Percentiles rank a stretch among this genome's conserved stretches.
These are phyloP conservation scores for Gallinago jamesoni DNA, from an alignment of 2,113 vertebrate species.

Conservation along the genomic window DNA sequence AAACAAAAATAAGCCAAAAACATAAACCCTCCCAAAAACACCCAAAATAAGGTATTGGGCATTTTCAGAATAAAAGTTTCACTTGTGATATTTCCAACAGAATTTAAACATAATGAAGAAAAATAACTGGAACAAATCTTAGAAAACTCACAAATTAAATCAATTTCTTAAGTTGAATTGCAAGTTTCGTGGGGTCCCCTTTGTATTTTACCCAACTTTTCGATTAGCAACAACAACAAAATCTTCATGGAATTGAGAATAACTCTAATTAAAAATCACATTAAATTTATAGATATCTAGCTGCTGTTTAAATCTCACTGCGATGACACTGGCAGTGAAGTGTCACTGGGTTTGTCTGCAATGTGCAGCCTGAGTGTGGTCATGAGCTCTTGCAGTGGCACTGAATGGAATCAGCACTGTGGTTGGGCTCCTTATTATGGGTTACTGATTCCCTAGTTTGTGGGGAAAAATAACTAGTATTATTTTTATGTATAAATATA, in stretches of 20 bases:
- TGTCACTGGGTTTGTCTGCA: neutral
- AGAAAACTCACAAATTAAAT: neutral
- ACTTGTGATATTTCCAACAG: neutral
- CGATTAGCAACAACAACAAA: neutral
- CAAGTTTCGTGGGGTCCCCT: neutral
- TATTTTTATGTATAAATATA: neutral
- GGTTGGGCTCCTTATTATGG: neutral
- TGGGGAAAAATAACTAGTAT: neutral
- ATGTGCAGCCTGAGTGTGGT: neutral
- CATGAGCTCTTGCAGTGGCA: neutral
- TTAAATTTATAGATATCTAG: neutral
- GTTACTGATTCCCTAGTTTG: neutral
- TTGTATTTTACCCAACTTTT: neutral
- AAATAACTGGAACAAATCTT: neutral
- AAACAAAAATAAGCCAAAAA: neutral
- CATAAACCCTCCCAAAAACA: too few relatives aligned
- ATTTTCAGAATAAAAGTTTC: neutral
- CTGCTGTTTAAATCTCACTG: neutral
- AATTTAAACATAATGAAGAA: neutral
- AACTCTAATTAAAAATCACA: neutral
- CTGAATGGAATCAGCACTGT: neutral
- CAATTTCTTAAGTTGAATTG: neutral
- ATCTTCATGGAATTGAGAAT: neutral
- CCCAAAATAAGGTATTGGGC: neutral
- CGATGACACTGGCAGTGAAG: neutral